These are phyloP conservation scores for Agrenia bidenticulata DNA, from an alignment of 2,888 invertebrate species.

Conservation along the genomic window DNA sequence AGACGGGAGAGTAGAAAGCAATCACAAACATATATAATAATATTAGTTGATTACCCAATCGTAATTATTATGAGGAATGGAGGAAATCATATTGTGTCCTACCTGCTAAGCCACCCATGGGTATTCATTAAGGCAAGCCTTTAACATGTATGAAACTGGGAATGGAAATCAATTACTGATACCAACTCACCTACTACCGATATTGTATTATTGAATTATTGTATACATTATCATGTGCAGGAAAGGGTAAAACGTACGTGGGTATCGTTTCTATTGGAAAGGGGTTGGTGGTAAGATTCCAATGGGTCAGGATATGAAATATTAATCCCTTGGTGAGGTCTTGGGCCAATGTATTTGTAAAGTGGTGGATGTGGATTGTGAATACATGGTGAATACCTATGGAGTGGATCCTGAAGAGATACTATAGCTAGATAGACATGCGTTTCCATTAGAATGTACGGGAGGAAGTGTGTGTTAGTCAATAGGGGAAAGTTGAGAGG, in stretches of 20 bases:
- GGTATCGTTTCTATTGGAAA: not conserved
- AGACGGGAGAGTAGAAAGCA: not conserved
- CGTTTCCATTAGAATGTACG: too few species aligned
- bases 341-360: not conserved
- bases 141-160: not conserved
- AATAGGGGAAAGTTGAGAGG: constrained; percentile 13
- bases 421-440: not conserved
- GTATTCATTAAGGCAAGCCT: not conserved
- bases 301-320: constrained; percentile 9
- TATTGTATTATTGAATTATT: constrained; percentile 17
- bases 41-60: constrained; percentile 3
- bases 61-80: not conserved
- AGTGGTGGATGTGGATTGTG: too few species aligned
- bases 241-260: too few species aligned
- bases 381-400: too few species aligned
- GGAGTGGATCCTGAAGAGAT: too few species aligned
- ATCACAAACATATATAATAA: not conserved
- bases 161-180: constrained; percentile 18
- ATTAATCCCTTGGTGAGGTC: constrained; percentile 12
- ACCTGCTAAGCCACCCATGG: not conserved
- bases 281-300: not conserved
- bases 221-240: too few species aligned
- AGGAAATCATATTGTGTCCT: not conserved
- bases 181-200: not conserved
- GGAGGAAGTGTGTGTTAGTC: not conserved